Conservation (phyloP, 1,140 invertebrate species). For the Drosophila quadrilineata region DNA sequence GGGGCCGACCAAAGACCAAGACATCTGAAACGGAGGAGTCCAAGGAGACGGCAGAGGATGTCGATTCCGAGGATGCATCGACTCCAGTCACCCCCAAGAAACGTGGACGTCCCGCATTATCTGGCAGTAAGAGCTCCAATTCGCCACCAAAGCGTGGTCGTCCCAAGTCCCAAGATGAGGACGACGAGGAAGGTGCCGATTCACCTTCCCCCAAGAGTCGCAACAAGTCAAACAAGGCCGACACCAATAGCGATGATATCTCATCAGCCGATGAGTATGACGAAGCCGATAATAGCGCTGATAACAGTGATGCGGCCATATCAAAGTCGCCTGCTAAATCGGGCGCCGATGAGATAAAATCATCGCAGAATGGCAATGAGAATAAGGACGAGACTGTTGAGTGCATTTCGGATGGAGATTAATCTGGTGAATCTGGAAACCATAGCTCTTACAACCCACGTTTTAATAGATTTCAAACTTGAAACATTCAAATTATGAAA, state of each 20-base stretch:
- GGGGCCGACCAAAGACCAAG: slow-evolving; percentile 27
- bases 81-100: slow-evolving; percentile 42
- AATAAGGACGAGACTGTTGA: slow-evolving; percentile 26
- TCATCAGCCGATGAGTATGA: too few species aligned
- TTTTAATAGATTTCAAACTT: too few species aligned
- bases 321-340: too few species aligned
- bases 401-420: slow-evolving; percentile 44
- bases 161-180: slow-evolving; percentile 13
- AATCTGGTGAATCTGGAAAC: too few species aligned
- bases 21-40: slow-evolving; percentile 7
- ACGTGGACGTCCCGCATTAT: slow-evolving; percentile 42
- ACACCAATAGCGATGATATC: neutral
- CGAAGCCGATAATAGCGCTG: slow-evolving; percentile 9
- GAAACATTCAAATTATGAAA: too few species aligned
- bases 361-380: slow-evolving; percentile 9
- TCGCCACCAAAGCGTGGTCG: slow-evolving; percentile 34
- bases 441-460: too few species aligned
- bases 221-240: neutral
- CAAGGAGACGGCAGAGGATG: neutral
- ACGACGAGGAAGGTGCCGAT: slow-evolving; percentile 24
- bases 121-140: neutral
- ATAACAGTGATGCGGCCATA: too few species aligned
- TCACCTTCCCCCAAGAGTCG: slow-evolving; percentile 12
- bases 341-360: too few species aligned
- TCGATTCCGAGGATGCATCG: neutral